These are phyloP conservation scores for Tachina lurida DNA, from an alignment of 2,888 invertebrate species.

Conservation along the genomic window DNA sequence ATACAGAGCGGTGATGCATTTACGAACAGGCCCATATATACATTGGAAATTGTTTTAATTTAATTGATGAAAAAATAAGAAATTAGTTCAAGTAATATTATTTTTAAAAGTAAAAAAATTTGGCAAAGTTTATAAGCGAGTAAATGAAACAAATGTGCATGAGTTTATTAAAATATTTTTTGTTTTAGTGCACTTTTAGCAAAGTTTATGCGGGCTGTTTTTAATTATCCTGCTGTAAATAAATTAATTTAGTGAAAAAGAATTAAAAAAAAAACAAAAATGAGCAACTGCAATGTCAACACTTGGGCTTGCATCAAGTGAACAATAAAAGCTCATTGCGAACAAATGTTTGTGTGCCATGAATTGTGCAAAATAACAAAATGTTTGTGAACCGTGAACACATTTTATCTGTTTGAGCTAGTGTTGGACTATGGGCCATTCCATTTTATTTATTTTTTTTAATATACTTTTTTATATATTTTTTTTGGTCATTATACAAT, in stretches of 20 bases:
- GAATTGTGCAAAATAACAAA: background rate
- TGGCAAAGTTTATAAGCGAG: too few relatives aligned
- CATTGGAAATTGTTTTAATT: too few relatives aligned
- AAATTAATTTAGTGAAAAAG: slow-evolving; percentile 18
- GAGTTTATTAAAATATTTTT: background rate
- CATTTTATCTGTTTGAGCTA: slow-evolving; percentile 16
- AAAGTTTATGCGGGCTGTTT: background rate
- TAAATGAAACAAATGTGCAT: too few relatives aligned
- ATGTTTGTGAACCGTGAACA: background rate
- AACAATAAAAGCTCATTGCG: background rate
- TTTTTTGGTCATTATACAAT: background rate
- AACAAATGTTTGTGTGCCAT: background rate
- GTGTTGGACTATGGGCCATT: background rate
- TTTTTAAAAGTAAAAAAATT: too few relatives aligned
- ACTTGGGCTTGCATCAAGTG: background rate
- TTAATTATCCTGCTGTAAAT: slow-evolving; percentile 25
- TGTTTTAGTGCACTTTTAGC: slow-evolving; percentile 12
- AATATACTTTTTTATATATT: background rate
- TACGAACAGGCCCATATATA: too few relatives aligned
- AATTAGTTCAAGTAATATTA: too few relatives aligned
- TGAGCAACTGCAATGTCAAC: background rate
- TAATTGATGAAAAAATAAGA: too few relatives aligned
- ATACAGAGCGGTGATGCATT: too few relatives aligned
- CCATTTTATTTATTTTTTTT: background rate
- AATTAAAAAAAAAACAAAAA: background rate